Percentiles rank a stretch among this genome's conserved stretches.
Evolutionary conservation across 2,113 vertebrate species (phyloP).

Genomic region (Myrmecophaga tridactyla): DNA sequence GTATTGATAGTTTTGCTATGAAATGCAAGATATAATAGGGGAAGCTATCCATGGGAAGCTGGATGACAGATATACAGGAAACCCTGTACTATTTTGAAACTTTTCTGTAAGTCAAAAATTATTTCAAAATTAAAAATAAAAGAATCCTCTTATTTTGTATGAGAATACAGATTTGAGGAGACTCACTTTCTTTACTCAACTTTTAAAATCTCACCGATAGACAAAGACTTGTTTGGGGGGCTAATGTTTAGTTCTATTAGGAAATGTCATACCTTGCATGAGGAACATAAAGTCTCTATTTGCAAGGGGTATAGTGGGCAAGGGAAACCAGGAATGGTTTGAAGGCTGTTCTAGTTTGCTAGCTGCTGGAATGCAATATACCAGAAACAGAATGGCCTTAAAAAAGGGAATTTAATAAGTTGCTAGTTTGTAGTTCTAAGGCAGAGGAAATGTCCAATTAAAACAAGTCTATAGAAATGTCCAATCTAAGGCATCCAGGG

Average conservation of each 20-base stretch:
- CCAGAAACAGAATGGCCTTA: too few species aligned
- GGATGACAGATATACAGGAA: not conserved
- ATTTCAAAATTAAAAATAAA: not conserved
- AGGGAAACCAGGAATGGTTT: not conserved
- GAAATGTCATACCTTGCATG: not conserved
- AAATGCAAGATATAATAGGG: not conserved
- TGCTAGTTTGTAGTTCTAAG: too few species aligned
- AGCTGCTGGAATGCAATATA: too few species aligned
- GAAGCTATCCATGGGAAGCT: not conserved
- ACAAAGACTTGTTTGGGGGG: not conserved
- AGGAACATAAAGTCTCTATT: not conserved
- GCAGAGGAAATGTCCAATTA: too few species aligned
- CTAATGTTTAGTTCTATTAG: not conserved
- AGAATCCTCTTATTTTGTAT: not conserved
- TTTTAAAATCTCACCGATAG: not conserved
- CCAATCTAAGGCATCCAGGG: too few species aligned
- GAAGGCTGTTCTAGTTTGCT: too few species aligned
- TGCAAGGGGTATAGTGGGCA: too few species aligned
- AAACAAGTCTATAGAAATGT: too few species aligned
- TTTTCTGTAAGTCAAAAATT: not conserved
- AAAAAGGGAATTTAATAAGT: too few species aligned
- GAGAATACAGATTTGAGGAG: not conserved
- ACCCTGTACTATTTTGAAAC: not conserved
- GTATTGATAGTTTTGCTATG: not conserved
- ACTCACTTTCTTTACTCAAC: not conserved